These are phyloP conservation scores for Poecilus cupreus DNA, from an alignment of 2,888 invertebrate species.

Conservation along the genomic window DNA sequence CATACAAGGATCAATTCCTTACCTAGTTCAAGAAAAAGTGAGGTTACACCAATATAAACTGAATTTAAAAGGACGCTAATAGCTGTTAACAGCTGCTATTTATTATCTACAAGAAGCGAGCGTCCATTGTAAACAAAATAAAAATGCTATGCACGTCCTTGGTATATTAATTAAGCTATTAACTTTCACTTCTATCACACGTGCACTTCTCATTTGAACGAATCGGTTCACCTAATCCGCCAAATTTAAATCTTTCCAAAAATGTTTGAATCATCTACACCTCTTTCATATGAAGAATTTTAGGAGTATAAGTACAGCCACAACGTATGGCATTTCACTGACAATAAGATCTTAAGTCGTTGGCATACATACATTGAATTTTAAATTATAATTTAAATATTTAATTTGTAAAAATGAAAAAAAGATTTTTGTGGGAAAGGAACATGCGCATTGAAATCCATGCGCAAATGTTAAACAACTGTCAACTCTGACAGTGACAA, in stretches of 20 bases:
- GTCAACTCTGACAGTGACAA: constrained; percentile 41
- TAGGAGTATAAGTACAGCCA: background rate
- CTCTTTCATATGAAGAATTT: background rate
- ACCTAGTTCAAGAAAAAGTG: constrained; percentile 15
- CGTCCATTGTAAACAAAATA: constrained; percentile 42
- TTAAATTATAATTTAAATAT: constrained; percentile 12
- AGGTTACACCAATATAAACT: constrained; percentile 40
- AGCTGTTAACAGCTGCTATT: background rate
- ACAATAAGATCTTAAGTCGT: background rate
- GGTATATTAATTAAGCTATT: constrained; percentile 48
- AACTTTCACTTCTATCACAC: constrained; percentile 54
- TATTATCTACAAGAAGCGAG: constrained; percentile 6
- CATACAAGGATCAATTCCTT: constrained; percentile 41
- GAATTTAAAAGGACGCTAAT: background rate
- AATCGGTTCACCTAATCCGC: background rate
- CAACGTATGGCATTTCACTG: background rate
- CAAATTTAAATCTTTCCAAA: constrained; percentile 17
- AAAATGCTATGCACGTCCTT: constrained; percentile 42
- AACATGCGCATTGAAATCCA: constrained; percentile 2
- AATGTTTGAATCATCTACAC: background rate
- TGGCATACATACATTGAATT: background rate
- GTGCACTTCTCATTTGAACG: constrained; percentile 44
- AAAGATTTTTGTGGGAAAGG: background rate
- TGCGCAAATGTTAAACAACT: constrained; percentile 27
- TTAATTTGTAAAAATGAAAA: constrained; percentile 9